A percentile compares a stretch with the other conserved stretches of the same genome.
Evolutionary conservation across 2,113 vertebrate species (phyloP).

Genomic region (Notarius quadriscutis): DNA sequence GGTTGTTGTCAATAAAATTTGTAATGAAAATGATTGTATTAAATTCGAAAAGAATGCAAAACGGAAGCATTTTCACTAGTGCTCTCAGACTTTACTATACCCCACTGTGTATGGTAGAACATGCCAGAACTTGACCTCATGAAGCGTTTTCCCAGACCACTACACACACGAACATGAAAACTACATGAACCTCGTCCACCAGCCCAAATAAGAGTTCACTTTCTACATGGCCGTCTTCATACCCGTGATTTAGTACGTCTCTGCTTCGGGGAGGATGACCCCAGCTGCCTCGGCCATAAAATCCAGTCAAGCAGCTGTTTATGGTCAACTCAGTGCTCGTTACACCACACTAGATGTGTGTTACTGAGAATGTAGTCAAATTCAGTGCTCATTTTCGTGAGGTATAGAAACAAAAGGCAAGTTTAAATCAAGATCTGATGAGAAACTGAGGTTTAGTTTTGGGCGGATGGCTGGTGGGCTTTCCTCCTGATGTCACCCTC

Average conservation of each 20-base stretch:
- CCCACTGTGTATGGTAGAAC: neutral
- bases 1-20: neutral
- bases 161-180: neutral
- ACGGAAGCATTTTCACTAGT: neutral
- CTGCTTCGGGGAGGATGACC: constrained; percentile 34
- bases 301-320: constrained; percentile 49
- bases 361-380: constrained; percentile 23
- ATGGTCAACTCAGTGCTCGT: constrained; percentile 17
- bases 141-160: neutral
- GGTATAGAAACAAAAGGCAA: constrained; percentile 13
- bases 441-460: constrained; percentile 15
- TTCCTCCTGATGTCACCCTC: constrained; percentile 46
- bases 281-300: constrained; percentile 50
- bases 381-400: constrained; percentile 25
- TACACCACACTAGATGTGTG: neutral
- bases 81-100: neutral
- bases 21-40: neutral
- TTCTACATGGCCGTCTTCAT: constrained; percentile 31
- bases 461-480: constrained; percentile 30
- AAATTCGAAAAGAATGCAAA: neutral
- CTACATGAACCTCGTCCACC: neutral
- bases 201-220: constrained; percentile 40
- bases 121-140: neutral
- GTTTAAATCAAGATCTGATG: constrained; percentile 17
- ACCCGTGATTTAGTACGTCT: constrained; percentile 44